phyloP scores from a whole-genome alignment of 1,140 invertebrate species.

The Drosophila mauritiana region DNA sequence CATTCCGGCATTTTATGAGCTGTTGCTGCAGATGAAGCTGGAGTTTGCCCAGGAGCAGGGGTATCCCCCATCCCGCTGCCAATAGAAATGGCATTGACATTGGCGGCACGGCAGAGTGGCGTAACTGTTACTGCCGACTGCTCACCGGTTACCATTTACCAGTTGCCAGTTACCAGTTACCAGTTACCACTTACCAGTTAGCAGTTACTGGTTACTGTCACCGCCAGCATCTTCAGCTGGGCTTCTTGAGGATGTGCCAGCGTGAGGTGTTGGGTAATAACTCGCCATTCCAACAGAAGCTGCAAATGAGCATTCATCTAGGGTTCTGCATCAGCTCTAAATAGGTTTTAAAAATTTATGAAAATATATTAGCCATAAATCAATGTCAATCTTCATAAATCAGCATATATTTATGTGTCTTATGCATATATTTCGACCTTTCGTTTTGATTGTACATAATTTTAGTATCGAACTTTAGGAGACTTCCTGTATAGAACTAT shows the following conservation, averaged over 20 bases:
- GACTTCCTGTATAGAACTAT: neutral
- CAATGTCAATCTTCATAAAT: neutral
- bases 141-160: slow-evolving; percentile 22
- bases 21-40: slow-evolving; percentile 39
- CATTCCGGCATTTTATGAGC: slow-evolving; percentile 78
- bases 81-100: slow-evolving; percentile 51
- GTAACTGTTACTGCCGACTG: slow-evolving; percentile 34
- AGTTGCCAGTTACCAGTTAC: slow-evolving; percentile 18
- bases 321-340: neutral
- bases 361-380: neutral
- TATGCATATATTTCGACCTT: too few relatives aligned
- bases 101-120: slow-evolving; percentile 14
- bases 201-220: slow-evolving; percentile 29
- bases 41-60: slow-evolving; percentile 13
- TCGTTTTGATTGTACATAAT: too few relatives aligned
- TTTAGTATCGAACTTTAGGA: too few relatives aligned
- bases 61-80: slow-evolving; percentile 5
- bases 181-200: slow-evolving; percentile 9
- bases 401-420: neutral
- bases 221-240: slow-evolving; percentile 25
- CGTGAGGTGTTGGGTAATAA: slow-evolving; percentile 28
- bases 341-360: neutral
- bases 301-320: slow-evolving; percentile 2
- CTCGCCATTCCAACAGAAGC: slow-evolving; percentile 29
- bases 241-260: slow-evolving; percentile 1